These are phyloP conservation scores for Cacoxenus indagator DNA, from an alignment of 2,888 invertebrate genomes.

Conservation along the genomic window DNA sequence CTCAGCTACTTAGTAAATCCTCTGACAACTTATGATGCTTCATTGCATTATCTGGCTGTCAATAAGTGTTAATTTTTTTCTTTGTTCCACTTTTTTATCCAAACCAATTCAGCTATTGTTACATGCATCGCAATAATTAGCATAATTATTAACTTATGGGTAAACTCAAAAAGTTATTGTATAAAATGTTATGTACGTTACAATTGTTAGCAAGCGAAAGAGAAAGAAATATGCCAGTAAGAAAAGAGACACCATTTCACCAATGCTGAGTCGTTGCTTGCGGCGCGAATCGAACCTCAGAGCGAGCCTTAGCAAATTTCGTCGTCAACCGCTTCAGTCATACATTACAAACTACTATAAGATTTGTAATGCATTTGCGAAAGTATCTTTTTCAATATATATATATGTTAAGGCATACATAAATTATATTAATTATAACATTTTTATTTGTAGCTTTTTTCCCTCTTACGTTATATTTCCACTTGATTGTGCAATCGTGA, in stretches of 20 bases:
- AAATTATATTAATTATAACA: slow-evolving; percentile 10
- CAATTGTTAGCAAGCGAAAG: slow-evolving; percentile 1
- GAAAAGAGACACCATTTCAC: not conserved
- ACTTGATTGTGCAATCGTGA: not conserved
- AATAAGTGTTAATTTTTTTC: not conserved
- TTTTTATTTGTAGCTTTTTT: not conserved
- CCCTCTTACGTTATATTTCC: not conserved
- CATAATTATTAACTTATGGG: not conserved
- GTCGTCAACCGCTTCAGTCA: not conserved
- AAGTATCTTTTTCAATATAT: not conserved
- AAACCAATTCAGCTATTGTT: not conserved
- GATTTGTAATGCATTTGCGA: not conserved
- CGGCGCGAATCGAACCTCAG: not conserved
- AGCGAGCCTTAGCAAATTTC: not conserved
- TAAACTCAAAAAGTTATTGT: not conserved
- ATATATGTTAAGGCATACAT: not conserved
- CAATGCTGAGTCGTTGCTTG: not conserved
- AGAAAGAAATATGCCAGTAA: not conserved
- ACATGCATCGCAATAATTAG: not conserved
- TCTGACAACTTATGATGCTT: no score
- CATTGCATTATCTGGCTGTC: not conserved
- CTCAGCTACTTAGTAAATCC: no score
- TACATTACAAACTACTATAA: not conserved
- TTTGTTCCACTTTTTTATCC: not conserved
- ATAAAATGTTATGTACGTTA: slow-evolving; percentile 7